Percentiles rank a stretch among this genome's conserved stretches.
phyloP scores from a whole-genome alignment of 2,113 vertebrate species.

The Osmerus mordax region DNA sequence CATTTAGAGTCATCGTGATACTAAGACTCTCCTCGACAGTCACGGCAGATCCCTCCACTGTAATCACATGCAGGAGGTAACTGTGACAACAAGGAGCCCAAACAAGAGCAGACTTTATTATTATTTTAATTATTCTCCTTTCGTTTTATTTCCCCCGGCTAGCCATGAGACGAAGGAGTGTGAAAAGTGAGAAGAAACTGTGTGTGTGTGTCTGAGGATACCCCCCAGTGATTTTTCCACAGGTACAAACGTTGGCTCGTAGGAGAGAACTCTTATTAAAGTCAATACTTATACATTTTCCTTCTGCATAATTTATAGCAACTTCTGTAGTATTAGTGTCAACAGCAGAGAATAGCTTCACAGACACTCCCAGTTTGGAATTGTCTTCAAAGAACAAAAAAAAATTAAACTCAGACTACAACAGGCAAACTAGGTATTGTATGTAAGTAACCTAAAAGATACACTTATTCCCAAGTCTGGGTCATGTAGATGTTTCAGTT shows the following conservation, averaged over 20 bases:
- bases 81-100: conserved; percentile 32
- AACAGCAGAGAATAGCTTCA: conserved; percentile 66
- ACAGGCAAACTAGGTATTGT: conserved; percentile 18
- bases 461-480: not conserved
- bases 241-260: conserved; percentile 69
- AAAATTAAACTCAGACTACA: conserved; percentile 43
- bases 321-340: conserved; percentile 64
- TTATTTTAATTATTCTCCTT: conserved; percentile 61
- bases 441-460: conserved; percentile 38
- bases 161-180: conserved; percentile 19
- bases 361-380: conserved; percentile 52
- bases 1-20: conserved; percentile 45
- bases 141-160: conserved; percentile 57
- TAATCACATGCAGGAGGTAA: conserved; percentile 50
- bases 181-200: conserved; percentile 36
- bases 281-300: conserved; percentile 76
- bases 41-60: conserved; percentile 49
- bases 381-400: conserved; percentile 62
- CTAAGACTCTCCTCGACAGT: conserved; percentile 54
- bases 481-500: not conserved
- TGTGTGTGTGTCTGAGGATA: conserved; percentile 45
- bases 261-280: conserved; percentile 73
- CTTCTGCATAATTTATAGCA: conserved; percentile 77
- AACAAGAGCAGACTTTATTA: conserved; percentile 59
- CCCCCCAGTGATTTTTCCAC: conserved; percentile 69